These are phyloP conservation scores for Mobula birostris DNA, from an alignment of 2,113 vertebrate species.

Conservation along the genomic window DNA sequence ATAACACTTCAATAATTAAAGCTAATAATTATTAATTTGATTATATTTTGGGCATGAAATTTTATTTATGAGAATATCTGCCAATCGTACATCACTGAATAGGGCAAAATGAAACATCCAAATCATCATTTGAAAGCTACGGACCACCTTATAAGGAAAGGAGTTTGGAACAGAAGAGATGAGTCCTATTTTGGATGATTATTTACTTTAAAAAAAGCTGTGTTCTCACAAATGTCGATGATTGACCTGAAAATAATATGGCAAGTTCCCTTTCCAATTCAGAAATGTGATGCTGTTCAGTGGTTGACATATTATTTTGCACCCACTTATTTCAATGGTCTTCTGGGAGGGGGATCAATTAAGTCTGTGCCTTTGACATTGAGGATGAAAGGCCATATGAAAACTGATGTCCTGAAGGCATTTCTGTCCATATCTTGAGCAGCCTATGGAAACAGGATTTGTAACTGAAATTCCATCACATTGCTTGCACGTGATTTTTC, in stretches of 20 bases:
- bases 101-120: not conserved
- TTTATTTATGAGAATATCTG: constrained; percentile 1
- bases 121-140: not conserved
- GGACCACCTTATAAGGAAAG: not conserved
- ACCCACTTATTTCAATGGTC: not conserved
- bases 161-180: not conserved
- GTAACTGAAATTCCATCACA: not conserved
- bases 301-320: not conserved
- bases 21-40: not conserved
- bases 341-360: not conserved
- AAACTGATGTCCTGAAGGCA: not conserved
- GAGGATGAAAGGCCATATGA: not conserved
- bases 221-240: not conserved
- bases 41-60: not conserved
- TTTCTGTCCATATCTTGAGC: not conserved
- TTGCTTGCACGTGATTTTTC: not conserved
- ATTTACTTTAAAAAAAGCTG: not conserved
- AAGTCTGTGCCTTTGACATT: not conserved
- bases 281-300: not conserved
- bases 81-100: not conserved
- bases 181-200: not conserved
- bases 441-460: not conserved
- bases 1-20: not conserved
- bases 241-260: not conserved
- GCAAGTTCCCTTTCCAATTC: not conserved